phyloP scores from a whole-genome alignment of 1,140 invertebrate species.

The Ooceraea biroi region DNA sequence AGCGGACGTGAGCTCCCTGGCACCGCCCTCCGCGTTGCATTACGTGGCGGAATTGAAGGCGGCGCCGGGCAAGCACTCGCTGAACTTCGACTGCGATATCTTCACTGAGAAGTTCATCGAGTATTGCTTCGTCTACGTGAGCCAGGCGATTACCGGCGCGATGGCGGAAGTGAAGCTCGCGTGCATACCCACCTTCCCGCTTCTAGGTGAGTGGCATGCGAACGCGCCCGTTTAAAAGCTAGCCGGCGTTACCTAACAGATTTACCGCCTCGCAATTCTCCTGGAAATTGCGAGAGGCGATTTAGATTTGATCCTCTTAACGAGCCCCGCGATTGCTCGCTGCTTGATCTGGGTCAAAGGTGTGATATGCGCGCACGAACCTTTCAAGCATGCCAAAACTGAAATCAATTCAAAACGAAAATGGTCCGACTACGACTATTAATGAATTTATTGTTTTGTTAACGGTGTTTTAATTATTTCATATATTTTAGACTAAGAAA shows the following conservation, averaged over 20 bases:
- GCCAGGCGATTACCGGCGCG: conserved; percentile 92
- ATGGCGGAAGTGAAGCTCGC: conserved; percentile 93
- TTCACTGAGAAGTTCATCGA: conserved; percentile 93
- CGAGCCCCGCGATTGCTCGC: conserved; percentile 5
- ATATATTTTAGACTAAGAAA: background rate
- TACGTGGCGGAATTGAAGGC: conserved; percentile 86
- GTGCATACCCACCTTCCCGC: conserved; percentile 92
- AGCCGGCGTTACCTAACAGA: background rate
- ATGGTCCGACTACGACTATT: no score
- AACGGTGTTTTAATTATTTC: conserved; percentile 15
- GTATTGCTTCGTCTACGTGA: conserved; percentile 95
- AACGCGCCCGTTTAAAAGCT: conserved; percentile 27
- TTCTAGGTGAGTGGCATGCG: conserved; percentile 88
- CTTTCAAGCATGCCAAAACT: conserved; percentile 22
- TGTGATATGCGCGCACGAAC: background rate
- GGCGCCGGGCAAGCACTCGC: conserved; percentile 89
- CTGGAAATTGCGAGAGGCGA: conserved; percentile 5
- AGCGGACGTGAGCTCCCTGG: conserved; percentile 89
- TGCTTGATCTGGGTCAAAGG: conserved; percentile 13
- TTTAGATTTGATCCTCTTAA: conserved; percentile 15
- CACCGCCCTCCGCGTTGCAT: conserved; percentile 84
- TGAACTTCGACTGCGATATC: conserved; percentile 93
- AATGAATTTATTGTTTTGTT: background rate
- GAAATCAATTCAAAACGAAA: background rate
- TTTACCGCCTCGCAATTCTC: conserved; percentile 14